These are phyloP conservation scores for Thaumatotibia leucotreta DNA, from an alignment of 1,140 invertebrate genomes.

Conservation along the genomic window DNA sequence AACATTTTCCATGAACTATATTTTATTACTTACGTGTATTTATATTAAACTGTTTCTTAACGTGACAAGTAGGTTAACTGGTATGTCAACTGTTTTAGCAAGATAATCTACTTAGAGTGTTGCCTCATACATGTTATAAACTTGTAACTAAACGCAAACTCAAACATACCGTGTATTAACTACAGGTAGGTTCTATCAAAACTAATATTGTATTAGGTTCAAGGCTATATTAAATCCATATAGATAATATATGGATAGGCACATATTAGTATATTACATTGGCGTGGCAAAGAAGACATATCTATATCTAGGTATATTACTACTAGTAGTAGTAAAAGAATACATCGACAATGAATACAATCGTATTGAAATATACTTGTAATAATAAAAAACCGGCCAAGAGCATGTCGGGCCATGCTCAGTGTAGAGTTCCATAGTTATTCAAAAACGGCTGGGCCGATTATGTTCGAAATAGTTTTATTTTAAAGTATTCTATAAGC, in stretches of 20 bases:
- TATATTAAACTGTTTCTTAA: not conserved
- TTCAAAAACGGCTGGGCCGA: too few species aligned
- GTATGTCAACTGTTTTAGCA: constrained; percentile 6
- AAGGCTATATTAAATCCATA: not conserved
- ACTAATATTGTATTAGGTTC: not conserved
- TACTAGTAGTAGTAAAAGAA: too few species aligned
- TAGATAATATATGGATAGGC: too few species aligned
- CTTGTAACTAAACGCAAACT: not conserved
- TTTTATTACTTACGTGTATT: not conserved
- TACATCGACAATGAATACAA: too few species aligned
- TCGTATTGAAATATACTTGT: too few species aligned
- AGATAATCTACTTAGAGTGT: not conserved
- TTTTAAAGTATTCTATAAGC: too few species aligned
- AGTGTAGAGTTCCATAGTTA: too few species aligned
- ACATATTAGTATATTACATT: not conserved
- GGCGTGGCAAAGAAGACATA: not conserved
- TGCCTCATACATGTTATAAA: not conserved
- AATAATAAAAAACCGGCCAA: too few species aligned
- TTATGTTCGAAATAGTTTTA: too few species aligned
- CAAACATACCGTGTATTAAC: not conserved
- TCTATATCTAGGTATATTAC: too few species aligned
- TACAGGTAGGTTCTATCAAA: not conserved
- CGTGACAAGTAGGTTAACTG: not conserved
- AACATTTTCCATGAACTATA: not conserved
- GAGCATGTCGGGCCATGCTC: too few species aligned